Base-by-base conservation (phyloP, 2,888 invertebrate species). In the Autographa pulchrina region DNA sequence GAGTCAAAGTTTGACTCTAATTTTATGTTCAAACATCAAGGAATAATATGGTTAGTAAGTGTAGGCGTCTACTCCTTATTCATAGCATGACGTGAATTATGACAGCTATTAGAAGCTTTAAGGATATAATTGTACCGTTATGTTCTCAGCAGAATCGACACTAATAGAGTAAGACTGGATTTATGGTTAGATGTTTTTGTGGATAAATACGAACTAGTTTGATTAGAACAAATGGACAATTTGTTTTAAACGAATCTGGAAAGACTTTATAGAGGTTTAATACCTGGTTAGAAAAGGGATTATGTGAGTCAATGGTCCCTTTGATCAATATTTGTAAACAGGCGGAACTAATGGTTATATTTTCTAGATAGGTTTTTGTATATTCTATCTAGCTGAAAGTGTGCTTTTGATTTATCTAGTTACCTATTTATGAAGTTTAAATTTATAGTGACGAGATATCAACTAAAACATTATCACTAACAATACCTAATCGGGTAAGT, bases 51-150 rank as follows among this genome's bases (percentile, higher is more conserved):
- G 18, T 54, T 54, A 7, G 54, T 59, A 25, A 66, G 73, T 65
- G 81, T 77, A 72, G 81, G 77, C 0, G 64, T 59, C 9, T 62
- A 65, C 65, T 68, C 78, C 68, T 72, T 58, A 77, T 67, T 72
- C 20, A 63, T 68, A 65, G 35, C 25, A 6, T 68, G 52, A 35
- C 65, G 81, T 72, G 81, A 81, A 65, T 77, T 77, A 64, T 77
- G 56, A 56, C 43, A 62, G 16, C 62, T 16, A 58, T 20, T 62
- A 59, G 35, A 31, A 60, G 43, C 61, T n/a, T 16, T 20, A 60
- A 61, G 80, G 78, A 16, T 2, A 0, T 43, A 32, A 75, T 25
- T 2, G 20, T 59, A 80, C 80, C 66, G 77, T 76, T 70, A 64
- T 54, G 8, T 52, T 7, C n/a, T 43, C 14, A 6, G 16, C 9